These are phyloP conservation scores for Maccullochella peelii DNA, from an alignment of 2,113 vertebrate species.

Conservation along the genomic window DNA sequence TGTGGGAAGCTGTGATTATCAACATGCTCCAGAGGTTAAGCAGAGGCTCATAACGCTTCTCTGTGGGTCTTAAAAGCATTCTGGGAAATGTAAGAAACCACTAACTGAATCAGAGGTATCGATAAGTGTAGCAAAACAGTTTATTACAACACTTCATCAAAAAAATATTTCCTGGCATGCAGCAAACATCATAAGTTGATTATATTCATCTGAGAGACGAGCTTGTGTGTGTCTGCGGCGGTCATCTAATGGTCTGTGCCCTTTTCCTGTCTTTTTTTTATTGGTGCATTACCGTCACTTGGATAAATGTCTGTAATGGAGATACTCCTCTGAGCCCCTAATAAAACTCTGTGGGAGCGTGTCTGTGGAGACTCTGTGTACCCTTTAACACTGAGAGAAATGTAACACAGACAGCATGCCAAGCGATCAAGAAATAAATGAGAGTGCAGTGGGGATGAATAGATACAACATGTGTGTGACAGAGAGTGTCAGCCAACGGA, in stretches of 20 bases:
- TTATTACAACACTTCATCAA: constrained; percentile 47
- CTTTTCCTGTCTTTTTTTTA: constrained; percentile 55
- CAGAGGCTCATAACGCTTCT: neutral
- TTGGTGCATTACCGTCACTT: constrained; percentile 73
- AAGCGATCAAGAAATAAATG: neutral
- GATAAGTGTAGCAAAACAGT: neutral
- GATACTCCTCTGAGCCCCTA: constrained; percentile 41
- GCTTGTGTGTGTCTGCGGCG: constrained; percentile 8
- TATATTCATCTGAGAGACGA: constrained; percentile 4
- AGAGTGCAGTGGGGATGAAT: neutral
- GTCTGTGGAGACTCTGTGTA: constrained; percentile 19
- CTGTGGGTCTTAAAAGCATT: constrained; percentile 8
- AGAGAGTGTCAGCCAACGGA: neutral
- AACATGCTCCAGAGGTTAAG: neutral
- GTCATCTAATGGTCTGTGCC: constrained; percentile 45
- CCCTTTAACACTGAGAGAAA: neutral
- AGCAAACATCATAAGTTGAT: constrained; percentile 26
- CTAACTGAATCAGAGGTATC: neutral
- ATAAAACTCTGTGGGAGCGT: constrained; percentile 46
- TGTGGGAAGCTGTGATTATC: neutral
- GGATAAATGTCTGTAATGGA: constrained; percentile 71
- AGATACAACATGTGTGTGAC: neutral
- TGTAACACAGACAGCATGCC: neutral
- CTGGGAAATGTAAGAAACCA: constrained; percentile 45
- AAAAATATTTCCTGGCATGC: constrained; percentile 26